Evolutionary conservation across 2,888 invertebrate species (phyloP).

Genomic region (Ecliptopera silaceata): DNA sequence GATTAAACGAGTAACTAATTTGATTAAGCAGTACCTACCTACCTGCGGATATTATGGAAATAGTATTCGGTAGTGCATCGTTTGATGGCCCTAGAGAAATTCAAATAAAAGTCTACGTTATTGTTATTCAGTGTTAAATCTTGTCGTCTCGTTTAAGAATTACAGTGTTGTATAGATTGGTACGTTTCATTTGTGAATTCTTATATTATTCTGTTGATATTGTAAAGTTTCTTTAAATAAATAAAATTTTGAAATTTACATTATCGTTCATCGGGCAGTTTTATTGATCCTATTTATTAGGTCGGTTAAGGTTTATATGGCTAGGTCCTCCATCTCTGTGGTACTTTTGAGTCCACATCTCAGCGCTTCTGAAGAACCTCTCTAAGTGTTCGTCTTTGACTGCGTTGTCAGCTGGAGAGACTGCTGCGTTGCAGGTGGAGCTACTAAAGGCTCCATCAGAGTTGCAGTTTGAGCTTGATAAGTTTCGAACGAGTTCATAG

Average conservation of each 20-base stretch:
- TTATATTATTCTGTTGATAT: constrained; percentile 79
- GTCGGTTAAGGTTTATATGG: constrained; percentile 42
- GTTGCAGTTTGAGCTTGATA: constrained; percentile 65
- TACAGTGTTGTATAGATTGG: constrained; percentile 82
- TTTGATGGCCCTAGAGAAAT: constrained; percentile 74
- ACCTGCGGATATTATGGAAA: not conserved
- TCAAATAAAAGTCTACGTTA: constrained; percentile 73
- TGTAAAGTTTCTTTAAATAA: constrained; percentile 81
- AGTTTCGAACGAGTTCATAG: constrained; percentile 69
- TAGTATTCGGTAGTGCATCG: constrained; percentile 61
- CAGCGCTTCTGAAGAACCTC: constrained; percentile 69
- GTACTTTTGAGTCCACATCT: constrained; percentile 60
- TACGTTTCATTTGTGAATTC: constrained; percentile 80
- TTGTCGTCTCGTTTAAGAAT: constrained; percentile 81
- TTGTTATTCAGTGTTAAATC: constrained; percentile 82
- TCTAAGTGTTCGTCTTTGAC: constrained; percentile 69
- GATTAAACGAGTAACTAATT: too few relatives aligned
- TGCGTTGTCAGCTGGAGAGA: constrained; percentile 49
- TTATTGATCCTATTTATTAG: constrained; percentile 59
- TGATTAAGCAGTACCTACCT: not conserved
- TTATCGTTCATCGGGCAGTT: constrained; percentile 76
- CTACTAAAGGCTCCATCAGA: constrained; percentile 68
- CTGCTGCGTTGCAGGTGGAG: constrained; percentile 51
- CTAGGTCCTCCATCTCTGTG: constrained; percentile 41
- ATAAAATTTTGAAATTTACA: constrained; percentile 81